Conservation (phyloP, 1,140 invertebrate species). For the Coelopa frigida region DNA sequence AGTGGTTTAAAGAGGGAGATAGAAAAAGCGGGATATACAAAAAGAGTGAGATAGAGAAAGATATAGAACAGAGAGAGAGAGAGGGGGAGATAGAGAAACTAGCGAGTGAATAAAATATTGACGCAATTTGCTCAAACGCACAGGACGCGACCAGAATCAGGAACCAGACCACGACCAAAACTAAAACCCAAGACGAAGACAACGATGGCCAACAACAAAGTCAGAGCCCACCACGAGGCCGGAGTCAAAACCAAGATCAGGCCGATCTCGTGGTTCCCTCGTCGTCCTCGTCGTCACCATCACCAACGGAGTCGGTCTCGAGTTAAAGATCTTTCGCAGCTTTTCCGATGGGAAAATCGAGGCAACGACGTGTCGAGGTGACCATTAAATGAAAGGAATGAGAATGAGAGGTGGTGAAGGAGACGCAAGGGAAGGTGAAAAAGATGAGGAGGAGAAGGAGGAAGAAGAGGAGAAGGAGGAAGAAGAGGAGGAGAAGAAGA, state of each 20-base stretch:
- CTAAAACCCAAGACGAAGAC: background rate
- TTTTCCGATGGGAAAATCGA: slow-evolving; percentile 17
- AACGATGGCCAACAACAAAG: slow-evolving; percentile 9
- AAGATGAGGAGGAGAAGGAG: no score
- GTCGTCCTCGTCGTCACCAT: no score
- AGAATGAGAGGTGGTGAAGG: background rate
- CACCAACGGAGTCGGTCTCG: slow-evolving; percentile 4
- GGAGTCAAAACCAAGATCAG: no score
- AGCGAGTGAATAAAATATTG: slow-evolving; percentile 14
- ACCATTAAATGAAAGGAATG: background rate
- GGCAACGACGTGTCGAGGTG: background rate
- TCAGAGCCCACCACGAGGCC: slow-evolving; percentile 5
- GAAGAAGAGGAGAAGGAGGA: no score
- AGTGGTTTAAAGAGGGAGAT: no score
- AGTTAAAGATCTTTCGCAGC: slow-evolving; percentile 1
- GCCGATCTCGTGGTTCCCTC: no score
- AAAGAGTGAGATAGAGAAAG: slow-evolving; percentile 6
- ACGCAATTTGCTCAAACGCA: slow-evolving; percentile 18
- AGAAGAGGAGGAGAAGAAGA: no score
- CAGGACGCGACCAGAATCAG: slow-evolving; percentile 2
- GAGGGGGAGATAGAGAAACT: slow-evolving; percentile 2
- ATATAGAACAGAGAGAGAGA: no score
- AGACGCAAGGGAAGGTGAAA: background rate
- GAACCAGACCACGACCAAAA: background rate
- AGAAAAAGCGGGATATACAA: slow-evolving; percentile 8